Conservation (phyloP, 1,140 invertebrate genomes). For the Zaprionus capensis region DNA sequence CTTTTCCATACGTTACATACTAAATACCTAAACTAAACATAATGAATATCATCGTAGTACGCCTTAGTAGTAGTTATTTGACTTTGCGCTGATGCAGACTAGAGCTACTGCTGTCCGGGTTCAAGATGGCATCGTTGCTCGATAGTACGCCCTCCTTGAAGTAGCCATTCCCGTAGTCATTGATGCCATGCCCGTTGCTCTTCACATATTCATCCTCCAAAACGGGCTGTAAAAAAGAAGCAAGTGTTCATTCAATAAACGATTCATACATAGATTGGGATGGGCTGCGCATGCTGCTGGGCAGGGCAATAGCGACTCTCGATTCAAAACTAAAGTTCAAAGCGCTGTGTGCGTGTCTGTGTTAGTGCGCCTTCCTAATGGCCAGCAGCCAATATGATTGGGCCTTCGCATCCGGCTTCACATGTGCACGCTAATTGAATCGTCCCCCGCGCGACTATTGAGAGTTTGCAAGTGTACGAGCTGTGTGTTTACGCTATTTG, state of each 20-base stretch:
- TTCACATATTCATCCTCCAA: conserved; percentile 83
- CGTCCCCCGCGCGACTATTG: conserved; percentile 62
- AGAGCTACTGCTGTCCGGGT: conserved; percentile 84
- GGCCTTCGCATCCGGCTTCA: conserved; percentile 78
- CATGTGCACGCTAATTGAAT: conserved; percentile 77
- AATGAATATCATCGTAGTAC: conserved; percentile 80
- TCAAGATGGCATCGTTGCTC: conserved; percentile 78
- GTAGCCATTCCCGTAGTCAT: conserved; percentile 62
- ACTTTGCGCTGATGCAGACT: conserved; percentile 84
- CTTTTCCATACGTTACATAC: conserved; percentile 56
- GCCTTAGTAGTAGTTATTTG: conserved; percentile 82
- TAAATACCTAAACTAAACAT: conserved; percentile 75
- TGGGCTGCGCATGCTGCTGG: not conserved
- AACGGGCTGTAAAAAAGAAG: conserved; percentile 83
- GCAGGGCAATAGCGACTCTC: not conserved
- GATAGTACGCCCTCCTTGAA: conserved; percentile 78
- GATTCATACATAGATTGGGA: not conserved
- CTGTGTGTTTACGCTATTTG: conserved; percentile 42
- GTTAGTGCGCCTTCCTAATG: conserved; percentile 50
- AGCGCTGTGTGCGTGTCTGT: conserved; percentile 20
- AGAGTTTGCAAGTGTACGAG: conserved; percentile 60
- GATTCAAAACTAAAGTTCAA: conserved; percentile 46
- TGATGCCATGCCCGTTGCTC: conserved; percentile 57
- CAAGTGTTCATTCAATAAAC: conserved; percentile 11
- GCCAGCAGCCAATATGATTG: conserved; percentile 55